Evolutionary conservation across 2,888 invertebrate species (phyloP).

Genomic region (Palloptera scutellata): DNA sequence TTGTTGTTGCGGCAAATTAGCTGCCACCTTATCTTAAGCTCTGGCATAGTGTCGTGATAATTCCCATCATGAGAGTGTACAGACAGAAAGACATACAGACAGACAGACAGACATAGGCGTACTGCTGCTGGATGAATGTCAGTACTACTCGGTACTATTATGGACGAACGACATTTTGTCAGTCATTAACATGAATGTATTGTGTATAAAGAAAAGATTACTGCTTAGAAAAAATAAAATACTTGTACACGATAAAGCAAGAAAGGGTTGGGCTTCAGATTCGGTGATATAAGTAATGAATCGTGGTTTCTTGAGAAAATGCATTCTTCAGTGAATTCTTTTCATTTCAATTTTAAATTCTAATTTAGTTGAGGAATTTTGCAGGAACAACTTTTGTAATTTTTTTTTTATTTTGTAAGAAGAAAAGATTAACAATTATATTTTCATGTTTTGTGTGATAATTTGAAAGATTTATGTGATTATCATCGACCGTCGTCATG

Average conservation of each 20-base stretch:
- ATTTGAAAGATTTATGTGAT: too few relatives aligned
- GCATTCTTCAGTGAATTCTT: background rate
- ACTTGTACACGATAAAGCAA: background rate
- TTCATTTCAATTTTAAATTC: too few relatives aligned
- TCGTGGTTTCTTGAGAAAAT: background rate
- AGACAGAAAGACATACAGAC: background rate
- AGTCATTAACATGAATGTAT: conserved; percentile 28
- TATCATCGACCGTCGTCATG: too few relatives aligned
- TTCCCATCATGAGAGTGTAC: background rate
- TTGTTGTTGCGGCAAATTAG: conserved; percentile 28
- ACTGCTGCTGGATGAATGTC: background rate
- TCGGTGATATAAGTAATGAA: background rate
- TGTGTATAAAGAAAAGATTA: background rate
- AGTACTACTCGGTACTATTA: background rate
- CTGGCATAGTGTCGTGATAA: background rate
- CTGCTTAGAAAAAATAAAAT: background rate
- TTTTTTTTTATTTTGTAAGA: too few relatives aligned
- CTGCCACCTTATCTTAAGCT: conserved; percentile 28
- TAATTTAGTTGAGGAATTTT: background rate
- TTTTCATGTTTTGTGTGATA: too few relatives aligned
- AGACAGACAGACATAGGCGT: background rate
- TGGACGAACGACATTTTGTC: conserved; percentile 24
- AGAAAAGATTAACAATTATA: too few relatives aligned
- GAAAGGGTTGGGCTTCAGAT: conserved; percentile 26
- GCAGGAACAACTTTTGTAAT: too few relatives aligned